phyloP scores from a whole-genome alignment of 2,888 invertebrate species.

The Dastarcus helophoroides region DNA sequence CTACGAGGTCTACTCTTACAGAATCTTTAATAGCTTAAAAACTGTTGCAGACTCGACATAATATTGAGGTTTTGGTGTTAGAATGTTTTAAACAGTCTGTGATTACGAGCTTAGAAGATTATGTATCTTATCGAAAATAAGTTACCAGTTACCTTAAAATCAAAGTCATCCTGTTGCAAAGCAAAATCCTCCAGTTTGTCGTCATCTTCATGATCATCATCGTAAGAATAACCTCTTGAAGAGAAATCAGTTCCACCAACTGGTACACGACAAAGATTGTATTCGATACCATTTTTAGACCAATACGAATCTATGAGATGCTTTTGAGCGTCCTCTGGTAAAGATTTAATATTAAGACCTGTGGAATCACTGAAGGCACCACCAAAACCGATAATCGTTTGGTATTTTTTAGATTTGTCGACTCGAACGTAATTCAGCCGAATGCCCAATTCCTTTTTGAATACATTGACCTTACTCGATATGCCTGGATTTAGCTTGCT shows the following conservation, averaged over 20 bases:
- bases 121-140: too few relatives aligned
- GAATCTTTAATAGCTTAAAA: too few relatives aligned
- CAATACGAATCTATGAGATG: constrained; percentile 54
- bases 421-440: constrained; percentile 8
- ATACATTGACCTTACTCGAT: too few relatives aligned
- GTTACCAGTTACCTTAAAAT: constrained; percentile 62
- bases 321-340: constrained; percentile 43
- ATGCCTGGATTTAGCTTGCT: too few relatives aligned
- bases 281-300: constrained; percentile 57
- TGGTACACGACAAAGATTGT: constrained; percentile 68
- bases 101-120: too few relatives aligned
- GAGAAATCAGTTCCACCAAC: constrained; percentile 86
- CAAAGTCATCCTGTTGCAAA: constrained; percentile 53
- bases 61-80: too few relatives aligned
- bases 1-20: too few relatives aligned
- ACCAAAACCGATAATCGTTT: constrained; percentile 72
- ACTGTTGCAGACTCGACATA: too few relatives aligned
- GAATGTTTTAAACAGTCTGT: too few relatives aligned
- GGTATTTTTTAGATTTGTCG: constrained; percentile 34
- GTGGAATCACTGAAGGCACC: constrained; percentile 65
- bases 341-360: constrained; percentile 57
- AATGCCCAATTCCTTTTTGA: too few relatives aligned
- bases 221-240: constrained; percentile 65
- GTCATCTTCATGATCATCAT: constrained; percentile 45
- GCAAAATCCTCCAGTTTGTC: constrained; percentile 53